Evolutionary conservation across 1,140 invertebrate species (phyloP).

Genomic region (Coenobita brevimanus): DNA sequence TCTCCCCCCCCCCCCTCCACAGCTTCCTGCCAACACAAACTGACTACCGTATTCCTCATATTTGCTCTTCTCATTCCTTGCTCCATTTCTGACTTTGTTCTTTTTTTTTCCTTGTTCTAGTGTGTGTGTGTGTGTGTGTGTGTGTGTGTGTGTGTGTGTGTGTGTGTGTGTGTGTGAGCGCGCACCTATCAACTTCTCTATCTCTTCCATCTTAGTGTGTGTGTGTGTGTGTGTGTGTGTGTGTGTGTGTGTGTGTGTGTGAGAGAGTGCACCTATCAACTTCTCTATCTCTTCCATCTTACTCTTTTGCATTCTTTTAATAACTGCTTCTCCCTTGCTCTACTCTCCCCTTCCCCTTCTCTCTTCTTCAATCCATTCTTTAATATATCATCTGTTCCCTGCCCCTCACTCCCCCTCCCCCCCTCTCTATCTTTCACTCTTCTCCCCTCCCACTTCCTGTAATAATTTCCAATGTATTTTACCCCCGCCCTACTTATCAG

Average conservation of each 20-base stretch:
- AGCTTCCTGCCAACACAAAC: background rate
- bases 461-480: background rate
- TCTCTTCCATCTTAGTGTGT: too few species aligned
- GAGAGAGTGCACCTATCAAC: too few species aligned
- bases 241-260: background rate
- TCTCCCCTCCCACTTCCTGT: background rate
- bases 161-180: conserved; percentile 17
- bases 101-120: background rate
- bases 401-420: background rate
- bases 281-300: too few species aligned
- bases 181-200: too few species aligned
- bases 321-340: background rate
- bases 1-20: background rate
- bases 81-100: background rate
- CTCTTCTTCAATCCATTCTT: background rate
- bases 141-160: conserved; percentile 22
- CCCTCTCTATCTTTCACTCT: background rate
- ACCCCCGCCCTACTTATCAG: background rate
- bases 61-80: background rate
- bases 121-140: background rate
- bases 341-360: background rate
- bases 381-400: background rate
- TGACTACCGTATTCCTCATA: background rate
- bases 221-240: background rate
- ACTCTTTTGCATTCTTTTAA: background rate